Conservation (phyloP, 2,888 invertebrate species). For the Xylophagus ater region DNA sequence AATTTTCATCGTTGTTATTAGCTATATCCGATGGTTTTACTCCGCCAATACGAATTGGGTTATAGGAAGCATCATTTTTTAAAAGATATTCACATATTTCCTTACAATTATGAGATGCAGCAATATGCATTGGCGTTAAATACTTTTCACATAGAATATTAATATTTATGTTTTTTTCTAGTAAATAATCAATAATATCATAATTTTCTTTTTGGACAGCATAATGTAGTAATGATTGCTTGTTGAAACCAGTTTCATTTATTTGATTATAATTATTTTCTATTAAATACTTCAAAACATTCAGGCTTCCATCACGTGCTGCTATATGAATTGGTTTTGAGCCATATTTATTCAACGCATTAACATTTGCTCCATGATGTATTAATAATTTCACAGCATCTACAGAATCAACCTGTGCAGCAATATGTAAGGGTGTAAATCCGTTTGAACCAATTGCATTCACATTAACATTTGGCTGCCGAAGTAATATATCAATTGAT, state of each 20-base stretch:
- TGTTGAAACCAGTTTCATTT: not conserved
- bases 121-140: not conserved
- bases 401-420: not conserved
- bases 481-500: conserved; percentile 15
- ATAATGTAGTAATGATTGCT: not conserved
- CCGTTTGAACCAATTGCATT: not conserved
- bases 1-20: not conserved
- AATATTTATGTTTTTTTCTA: not conserved
- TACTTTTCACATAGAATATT: not conserved
- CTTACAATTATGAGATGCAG: not conserved
- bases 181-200: not conserved
- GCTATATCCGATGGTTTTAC: not conserved
- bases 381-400: not conserved
- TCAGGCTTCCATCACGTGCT: not conserved
- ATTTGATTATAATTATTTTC: not conserved
- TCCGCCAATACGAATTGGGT: not conserved
- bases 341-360: not conserved
- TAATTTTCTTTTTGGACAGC: not conserved
- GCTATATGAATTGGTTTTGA: not conserved
- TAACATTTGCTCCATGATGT: not conserved
- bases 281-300: not conserved
- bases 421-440: not conserved
- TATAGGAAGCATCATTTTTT: not conserved
- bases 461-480: not conserved
- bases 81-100: not conserved